Evolutionary conservation across 2,113 vertebrate genomes (phyloP).

Genomic region (Centropus unirufus): DNA sequence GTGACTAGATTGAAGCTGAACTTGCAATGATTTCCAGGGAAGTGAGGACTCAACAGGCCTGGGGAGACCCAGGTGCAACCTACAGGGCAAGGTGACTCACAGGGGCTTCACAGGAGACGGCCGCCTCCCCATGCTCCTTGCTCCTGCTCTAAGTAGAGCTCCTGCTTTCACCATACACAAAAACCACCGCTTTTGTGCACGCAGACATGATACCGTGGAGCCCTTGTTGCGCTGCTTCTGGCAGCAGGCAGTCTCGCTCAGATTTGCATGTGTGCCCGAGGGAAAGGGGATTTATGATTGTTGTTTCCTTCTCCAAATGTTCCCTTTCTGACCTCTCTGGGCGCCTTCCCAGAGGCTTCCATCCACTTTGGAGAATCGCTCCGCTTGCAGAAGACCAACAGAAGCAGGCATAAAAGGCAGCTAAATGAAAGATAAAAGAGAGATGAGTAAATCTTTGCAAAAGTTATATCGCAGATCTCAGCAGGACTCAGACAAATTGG

Average conservation of each 20-base stretch:
- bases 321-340: not conserved
- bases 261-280: not conserved
- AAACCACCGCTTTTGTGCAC: not conserved
- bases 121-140: not conserved
- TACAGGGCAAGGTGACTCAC: not conserved
- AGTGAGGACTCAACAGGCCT: not conserved
- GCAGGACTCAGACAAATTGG: conserved; percentile 54
- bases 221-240: not conserved
- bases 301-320: not conserved
- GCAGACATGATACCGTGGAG: fast-evolving
- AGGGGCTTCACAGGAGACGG: not conserved
- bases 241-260: fast-evolving
- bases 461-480: conserved; percentile 24
- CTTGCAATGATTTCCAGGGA: not conserved
- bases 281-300: not conserved
- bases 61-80: not conserved
- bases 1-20: not conserved
- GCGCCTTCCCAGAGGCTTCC: not conserved
- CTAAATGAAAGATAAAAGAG: not conserved
- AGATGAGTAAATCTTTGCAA: not conserved
- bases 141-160: not conserved
- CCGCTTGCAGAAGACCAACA: not conserved
- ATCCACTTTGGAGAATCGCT: not conserved
- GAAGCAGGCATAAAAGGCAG: not conserved
- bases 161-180: fast-evolving